phyloP scores from a whole-genome alignment of 1,140 invertebrate genomes.

The Gyrodactylus salaris region DNA sequence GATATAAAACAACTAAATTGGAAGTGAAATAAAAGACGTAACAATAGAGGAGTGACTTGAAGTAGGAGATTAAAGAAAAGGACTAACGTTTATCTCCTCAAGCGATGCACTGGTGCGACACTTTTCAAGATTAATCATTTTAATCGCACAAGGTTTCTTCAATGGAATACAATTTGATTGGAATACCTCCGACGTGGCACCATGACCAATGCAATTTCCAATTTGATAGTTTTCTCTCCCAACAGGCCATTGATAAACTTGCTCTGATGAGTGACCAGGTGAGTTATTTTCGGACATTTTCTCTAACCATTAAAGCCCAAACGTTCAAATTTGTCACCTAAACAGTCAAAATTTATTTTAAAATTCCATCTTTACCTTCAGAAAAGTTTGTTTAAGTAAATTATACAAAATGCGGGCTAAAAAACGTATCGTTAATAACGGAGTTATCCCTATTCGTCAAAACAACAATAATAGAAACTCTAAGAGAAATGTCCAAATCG shows the following conservation, averaged over 20 bases:
- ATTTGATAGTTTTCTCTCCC: neutral
- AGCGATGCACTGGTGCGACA: slow-evolving; percentile 1
- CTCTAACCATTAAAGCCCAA: neutral
- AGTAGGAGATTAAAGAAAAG: neutral
- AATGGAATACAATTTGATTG: neutral
- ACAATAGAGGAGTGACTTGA: too few species aligned
- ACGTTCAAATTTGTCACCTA: neutral
- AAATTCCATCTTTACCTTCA: neutral
- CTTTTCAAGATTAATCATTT: slow-evolving; percentile 6
- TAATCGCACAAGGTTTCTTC: slow-evolving; percentile 2
- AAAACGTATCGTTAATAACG: neutral
- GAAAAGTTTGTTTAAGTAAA: neutral
- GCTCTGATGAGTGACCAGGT: neutral
- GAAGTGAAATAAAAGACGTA: too few species aligned
- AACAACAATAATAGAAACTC: neutral
- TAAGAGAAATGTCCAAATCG: neutral
- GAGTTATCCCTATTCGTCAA: neutral
- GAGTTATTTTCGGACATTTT: neutral
- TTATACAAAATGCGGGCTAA: neutral
- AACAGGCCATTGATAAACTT: neutral
- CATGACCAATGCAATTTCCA: neutral
- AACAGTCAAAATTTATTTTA: neutral
- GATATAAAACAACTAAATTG: too few species aligned
- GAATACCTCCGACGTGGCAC: slow-evolving; percentile 4
- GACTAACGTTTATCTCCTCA: slow-evolving; percentile 3